Base-by-base conservation (phyloP, 2,797 vertebrate species). In the Spea hammondii region DNA sequence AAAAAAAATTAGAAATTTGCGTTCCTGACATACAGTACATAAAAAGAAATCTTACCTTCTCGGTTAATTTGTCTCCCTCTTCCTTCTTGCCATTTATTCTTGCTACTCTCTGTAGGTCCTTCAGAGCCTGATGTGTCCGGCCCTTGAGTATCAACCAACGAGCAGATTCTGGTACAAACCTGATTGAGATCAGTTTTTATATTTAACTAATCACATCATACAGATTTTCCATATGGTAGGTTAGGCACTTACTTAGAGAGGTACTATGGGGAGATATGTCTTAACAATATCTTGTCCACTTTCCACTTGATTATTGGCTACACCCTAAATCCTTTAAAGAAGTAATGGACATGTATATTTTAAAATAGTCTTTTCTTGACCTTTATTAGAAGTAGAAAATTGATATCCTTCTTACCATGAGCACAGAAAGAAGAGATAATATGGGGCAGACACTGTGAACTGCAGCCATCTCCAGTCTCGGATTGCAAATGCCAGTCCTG, bases 401-500 rank as follows among this genome's bases (percentile, higher is more conserved):
- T 59, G 55, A 17, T 10, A 32, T 59, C 0, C 10, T 3, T 46
- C 91, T 87, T 83, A 93, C 92, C 92, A 92, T 53, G 91, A 93
- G 84, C 87, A 92, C 59, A 89, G 67, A 67, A 93, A 93, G 86
- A 88, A 89, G 72, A 90, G 4, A 53, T 92, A 89, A 79, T 86
- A 86, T 11, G 92, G 91, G 0, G 82, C 68, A 6, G 90, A 91
- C 8, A 89, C 77, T 0, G 70, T 77, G 9, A 93, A 8, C 72
- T 92, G 94, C 78, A 94, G 88, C 81, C 79, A 88, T 32, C 89
- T 87, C 91, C 92, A 91, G 45, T 89, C 89, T 10, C 88, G 89
- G 69, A 93, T 5, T 54, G 84, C 88, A 66, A 88, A 91, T 65
- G 93, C 88, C 4, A 92, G 3, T 0, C 90, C 93, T 0, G 91